Base-by-base conservation (phyloP, 1,140 invertebrate genomes). In the Formica selysi region DNA sequence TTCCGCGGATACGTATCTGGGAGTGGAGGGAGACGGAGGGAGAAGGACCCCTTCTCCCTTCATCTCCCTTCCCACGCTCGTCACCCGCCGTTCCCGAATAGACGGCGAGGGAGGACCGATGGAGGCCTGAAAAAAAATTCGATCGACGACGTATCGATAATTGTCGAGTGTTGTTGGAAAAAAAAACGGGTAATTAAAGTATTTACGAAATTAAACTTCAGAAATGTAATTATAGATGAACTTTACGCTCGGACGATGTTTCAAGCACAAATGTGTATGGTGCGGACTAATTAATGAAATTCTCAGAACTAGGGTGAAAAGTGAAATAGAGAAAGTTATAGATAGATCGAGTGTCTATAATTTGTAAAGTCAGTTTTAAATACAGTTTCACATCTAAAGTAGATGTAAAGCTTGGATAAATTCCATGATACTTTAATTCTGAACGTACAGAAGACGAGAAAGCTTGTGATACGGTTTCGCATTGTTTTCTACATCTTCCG, bases 1-100 rank as follows among this genome's bases (percentile, higher is more conserved):
- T 90, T 68, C 59, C 74, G 61, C 38, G 83, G 41, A 71, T 74
- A 59, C 73, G 44, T 57, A 71, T 36, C 67, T 79, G 57, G 29
- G 41, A 13, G 3, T 59, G 36, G 51, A 29, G 22, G 44, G 29
- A 2, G 3, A 57, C 13, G 8, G 22, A 59, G 11, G n/a, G 13
- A 13, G 41, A 67, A n/a, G 7, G 32, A 68, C 1, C 11, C 19
- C 16, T 4, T 48, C 44, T 13, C 16, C n/a, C 22, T 41, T 22
- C n/a, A 4, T 16, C 11, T 36, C 16, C 38, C n/a, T 6, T 51
- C 13, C 10, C n/a, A 11, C 29, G 26, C 61, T 65, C 54, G 36
- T 76, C 78, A 74, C 41, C 41, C 22, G 41, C 10, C n/a, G 11
- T 81, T 22, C 13, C 13, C 38, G 79, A 83, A 62, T 44, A 16